Conservation (phyloP, 1,140 invertebrate species). For the Drosophila parvula region DNA sequence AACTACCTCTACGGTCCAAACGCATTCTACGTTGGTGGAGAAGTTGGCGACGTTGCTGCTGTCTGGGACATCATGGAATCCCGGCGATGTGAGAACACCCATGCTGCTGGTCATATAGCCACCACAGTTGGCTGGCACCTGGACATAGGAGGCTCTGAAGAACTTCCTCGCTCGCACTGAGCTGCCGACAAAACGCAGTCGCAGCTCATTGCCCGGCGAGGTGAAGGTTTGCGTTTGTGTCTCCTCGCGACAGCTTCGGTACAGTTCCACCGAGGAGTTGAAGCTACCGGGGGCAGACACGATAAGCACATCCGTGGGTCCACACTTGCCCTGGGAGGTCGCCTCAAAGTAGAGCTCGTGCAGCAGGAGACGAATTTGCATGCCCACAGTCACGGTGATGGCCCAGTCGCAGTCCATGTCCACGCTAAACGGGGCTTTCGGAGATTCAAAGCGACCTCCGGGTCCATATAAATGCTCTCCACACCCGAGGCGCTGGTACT, state of each 20-base stretch:
- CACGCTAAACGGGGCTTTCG: conserved; percentile 86
- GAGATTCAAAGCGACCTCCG: conserved; percentile 58
- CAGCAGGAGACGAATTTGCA: conserved; percentile 85
- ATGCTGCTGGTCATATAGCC: conserved; percentile 86
- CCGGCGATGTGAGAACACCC: conserved; percentile 92
- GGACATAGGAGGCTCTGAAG: conserved; percentile 85
- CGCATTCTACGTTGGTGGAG: conserved; percentile 88
- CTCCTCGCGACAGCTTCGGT: conserved; percentile 55
- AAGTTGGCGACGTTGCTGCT: conserved; percentile 84
- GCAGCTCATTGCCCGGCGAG: conserved; percentile 90
- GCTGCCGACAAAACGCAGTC: conserved; percentile 89
- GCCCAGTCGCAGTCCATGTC: conserved; percentile 90
- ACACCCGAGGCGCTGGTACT: conserved; percentile 85
- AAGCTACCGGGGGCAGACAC: conserved; percentile 25
- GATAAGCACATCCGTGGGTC: conserved; percentile 30
- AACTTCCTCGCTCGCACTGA: conserved; percentile 86
- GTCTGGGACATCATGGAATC: conserved; percentile 87
- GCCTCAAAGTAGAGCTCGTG: conserved; percentile 87
- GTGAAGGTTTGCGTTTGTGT: conserved; percentile 77
- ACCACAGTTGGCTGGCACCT: conserved; percentile 87
- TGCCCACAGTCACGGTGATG: conserved; percentile 88
- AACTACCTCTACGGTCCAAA: conserved; percentile 89
- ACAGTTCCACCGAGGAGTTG: conserved; percentile 33
- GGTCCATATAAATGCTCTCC: conserved; percentile 20
- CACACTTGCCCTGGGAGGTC: conserved; percentile 39